A percentile compares a stretch with the other conserved stretches of the same genome.
Conservation (phyloP, 2,797 vertebrate genomes). For the Pseudomugil tenellus region DNA sequence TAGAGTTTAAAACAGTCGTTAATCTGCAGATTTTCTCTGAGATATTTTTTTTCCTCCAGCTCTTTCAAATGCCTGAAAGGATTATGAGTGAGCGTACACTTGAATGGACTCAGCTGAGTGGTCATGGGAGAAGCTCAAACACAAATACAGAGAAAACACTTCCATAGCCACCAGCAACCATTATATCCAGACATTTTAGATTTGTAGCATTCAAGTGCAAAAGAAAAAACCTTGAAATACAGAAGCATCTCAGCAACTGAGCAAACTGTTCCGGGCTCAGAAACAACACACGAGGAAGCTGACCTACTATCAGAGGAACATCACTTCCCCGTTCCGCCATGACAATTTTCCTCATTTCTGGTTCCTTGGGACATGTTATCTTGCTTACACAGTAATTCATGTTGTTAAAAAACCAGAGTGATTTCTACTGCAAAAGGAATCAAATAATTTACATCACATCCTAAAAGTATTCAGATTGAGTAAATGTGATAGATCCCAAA, state of each 20-base stretch:
- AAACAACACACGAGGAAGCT: neutral
- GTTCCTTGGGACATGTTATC: constrained; percentile 4
- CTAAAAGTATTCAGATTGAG: neutral
- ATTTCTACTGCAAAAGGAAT: neutral
- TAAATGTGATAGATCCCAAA: neutral
- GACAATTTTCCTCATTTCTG: constrained; percentile 6
- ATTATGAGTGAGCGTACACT: constrained; percentile 59
- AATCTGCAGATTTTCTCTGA: constrained; percentile 21
- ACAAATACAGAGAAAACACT: constrained; percentile 24
- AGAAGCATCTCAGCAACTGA: neutral
- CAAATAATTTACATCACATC: neutral
- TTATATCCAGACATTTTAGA: neutral
- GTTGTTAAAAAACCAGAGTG: too few species aligned
- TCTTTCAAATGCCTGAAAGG: constrained; percentile 62
- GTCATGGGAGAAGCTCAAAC: constrained; percentile 61
- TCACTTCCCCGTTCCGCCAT: neutral
- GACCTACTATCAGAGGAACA: constrained; percentile 10
- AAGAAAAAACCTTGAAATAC: constrained; percentile 3
- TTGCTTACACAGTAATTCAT: neutral
- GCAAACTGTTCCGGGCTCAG: constrained; percentile 11
- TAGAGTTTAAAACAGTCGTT: constrained; percentile 36
- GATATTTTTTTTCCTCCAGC: constrained; percentile 46
- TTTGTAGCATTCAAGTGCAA: neutral
- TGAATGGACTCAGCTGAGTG: constrained; percentile 56
- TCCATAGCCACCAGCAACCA: constrained; percentile 2